Conservation (phyloP, 2,888 invertebrate species). For the Acanthococcus lagerstroemiae region DNA sequence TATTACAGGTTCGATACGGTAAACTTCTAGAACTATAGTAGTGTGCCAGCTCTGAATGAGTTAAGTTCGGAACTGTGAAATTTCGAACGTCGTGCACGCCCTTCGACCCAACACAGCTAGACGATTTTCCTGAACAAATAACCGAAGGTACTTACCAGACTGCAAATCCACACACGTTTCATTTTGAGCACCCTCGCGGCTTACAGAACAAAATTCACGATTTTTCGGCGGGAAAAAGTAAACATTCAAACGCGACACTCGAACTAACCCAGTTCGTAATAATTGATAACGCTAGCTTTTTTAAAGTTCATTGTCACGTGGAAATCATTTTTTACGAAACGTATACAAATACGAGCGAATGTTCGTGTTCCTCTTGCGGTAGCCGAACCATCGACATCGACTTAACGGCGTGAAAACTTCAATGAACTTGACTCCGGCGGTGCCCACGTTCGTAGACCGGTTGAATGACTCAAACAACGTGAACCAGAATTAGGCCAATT, state of each 20-base stretch:
- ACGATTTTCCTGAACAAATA: too few relatives aligned
- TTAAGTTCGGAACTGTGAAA: too few relatives aligned
- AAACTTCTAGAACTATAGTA: too few relatives aligned
- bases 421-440: constrained; percentile 7
- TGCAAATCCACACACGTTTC: too few relatives aligned
- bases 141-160: too few relatives aligned
- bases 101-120: too few relatives aligned
- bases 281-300: constrained; percentile 18
- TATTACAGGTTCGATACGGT: too few relatives aligned
- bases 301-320: constrained; percentile 18
- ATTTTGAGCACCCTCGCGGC: too few relatives aligned
- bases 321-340: constrained; percentile 1
- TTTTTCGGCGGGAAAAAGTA: too few relatives aligned
- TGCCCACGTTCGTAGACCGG: neutral
- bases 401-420: neutral
- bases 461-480: neutral
- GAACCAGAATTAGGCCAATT: neutral
- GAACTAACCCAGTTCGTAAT: constrained; percentile 21
- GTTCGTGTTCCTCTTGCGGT: neutral
- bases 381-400: neutral
- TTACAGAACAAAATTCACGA: too few relatives aligned
- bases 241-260: neutral
- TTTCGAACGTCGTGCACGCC: too few relatives aligned
- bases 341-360: neutral
- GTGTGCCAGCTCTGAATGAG: too few relatives aligned